Percentiles rank a stretch among this genome's conserved stretches.
Conservation (phyloP, 2,888 invertebrate genomes). For the Napeogenes inachia region DNA sequence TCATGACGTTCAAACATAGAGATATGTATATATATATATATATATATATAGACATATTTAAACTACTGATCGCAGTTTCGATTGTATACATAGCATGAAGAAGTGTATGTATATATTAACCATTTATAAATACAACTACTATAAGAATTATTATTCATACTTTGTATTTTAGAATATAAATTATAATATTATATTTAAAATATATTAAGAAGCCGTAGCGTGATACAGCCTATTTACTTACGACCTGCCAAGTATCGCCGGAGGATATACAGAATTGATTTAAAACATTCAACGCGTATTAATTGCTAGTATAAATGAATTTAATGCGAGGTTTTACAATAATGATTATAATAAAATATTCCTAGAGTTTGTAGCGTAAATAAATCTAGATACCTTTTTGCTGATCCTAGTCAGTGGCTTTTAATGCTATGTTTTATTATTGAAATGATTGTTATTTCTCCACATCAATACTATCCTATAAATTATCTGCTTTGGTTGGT, state of each 20-base stretch:
- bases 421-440: not conserved
- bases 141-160: too few species aligned
- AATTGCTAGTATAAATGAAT: conserved; percentile 63
- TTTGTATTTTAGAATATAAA: too few species aligned
- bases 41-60: too few species aligned
- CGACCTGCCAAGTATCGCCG: conserved; percentile 35
- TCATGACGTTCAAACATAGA: too few species aligned
- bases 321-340: conserved; percentile 52
- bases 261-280: conserved; percentile 44
- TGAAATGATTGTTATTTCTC: not conserved
- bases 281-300: conserved; percentile 55
- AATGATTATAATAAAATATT: conserved; percentile 8
- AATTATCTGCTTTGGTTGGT: too few species aligned
- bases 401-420: not conserved
- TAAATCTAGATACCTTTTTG: not conserved
- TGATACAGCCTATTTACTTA: conserved; percentile 53
- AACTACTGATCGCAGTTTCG: too few species aligned
- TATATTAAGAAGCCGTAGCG: conserved; percentile 41
- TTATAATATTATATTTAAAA: too few species aligned
- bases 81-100: too few species aligned
- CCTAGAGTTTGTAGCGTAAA: not conserved
- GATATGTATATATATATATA: too few species aligned
- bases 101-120: too few species aligned
- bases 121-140: too few species aligned
- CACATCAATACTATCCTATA: not conserved